Conservation (phyloP, 2,797 vertebrate genomes). For the Tympanoctomys barrerae region DNA sequence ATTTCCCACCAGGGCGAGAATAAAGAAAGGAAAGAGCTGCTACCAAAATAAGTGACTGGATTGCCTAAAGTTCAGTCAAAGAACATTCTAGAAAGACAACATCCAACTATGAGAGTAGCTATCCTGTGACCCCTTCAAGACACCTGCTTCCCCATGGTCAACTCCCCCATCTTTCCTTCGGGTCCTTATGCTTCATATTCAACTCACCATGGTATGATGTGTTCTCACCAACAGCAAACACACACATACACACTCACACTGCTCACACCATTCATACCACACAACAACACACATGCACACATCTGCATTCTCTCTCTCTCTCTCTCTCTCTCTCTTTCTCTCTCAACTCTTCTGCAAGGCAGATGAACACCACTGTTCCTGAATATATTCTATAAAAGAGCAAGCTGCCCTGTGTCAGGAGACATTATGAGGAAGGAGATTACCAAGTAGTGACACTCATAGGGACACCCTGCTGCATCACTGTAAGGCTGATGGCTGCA, state of each 20-base stretch:
- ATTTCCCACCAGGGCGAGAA: neutral
- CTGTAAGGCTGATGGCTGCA: neutral
- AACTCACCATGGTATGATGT: neutral
- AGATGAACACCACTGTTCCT: neutral
- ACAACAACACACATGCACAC: neutral
- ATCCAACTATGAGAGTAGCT: neutral
- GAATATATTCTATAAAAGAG: neutral
- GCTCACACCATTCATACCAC: too few species aligned
- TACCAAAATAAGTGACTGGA: neutral
- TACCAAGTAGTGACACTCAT: neutral
- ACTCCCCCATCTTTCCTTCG: neutral
- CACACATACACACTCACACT: neutral
- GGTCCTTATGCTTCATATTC: neutral
- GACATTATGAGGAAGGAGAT: neutral
- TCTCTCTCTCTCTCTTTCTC: too few species aligned
- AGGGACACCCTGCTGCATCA: neutral
- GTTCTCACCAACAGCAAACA: neutral
- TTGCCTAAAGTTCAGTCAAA: slow-evolving; percentile 1
- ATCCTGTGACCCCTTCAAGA: neutral
- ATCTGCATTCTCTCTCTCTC: too few species aligned
- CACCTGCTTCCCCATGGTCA: neutral
- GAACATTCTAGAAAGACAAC: neutral
- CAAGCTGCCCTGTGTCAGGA: neutral
- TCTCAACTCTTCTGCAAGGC: neutral
- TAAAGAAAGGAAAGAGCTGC: neutral